Base-by-base conservation (phyloP, 1,140 invertebrate species). In the Rhopalosiphum padi region DNA sequence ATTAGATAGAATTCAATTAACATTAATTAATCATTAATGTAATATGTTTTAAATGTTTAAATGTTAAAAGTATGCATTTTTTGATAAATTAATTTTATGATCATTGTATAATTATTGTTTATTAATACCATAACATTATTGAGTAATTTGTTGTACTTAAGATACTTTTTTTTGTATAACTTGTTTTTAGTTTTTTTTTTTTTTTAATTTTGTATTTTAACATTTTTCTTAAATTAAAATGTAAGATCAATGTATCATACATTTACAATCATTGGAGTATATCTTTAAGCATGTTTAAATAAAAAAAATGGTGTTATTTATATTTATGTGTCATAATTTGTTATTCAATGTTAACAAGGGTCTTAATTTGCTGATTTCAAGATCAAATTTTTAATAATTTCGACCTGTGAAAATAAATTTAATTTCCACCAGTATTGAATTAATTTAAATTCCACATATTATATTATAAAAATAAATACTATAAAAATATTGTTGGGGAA, bases 181-280 rank as follows among this genome's bases (percentile, higher is more conserved):
- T 92, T 92, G 68, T 92, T 92, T 82, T 82, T 68, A 55, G 11
- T 90, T 83, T 51, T 82, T 92, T 91, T 77, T 77, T n/a, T n/a
- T 83, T 92, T 82, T 92, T 82, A 92, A 83, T 92, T 92, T 92
- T 92, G 48, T 92, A 92, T 35, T 25, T 43, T 85, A 92, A 92
- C 91, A 60, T 55, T 90, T 90, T 60, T 60, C 35, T 51, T 90
- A 90, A 37, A 55, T 55, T 37, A 53, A 53, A 89, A n/a, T 89
- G 35, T 53, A 55, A 53, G 48, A 89, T 89, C 48, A 41, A 60
- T 90, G 37, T 53, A 89, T 55, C 37, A 46, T 87, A 87, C 25
- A 21, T 21, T 46, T 30, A n/a, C 43, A 90, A 55, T 55, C 51
- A 60, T 41, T 60, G 35, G 23, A 43, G n/a, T 90, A 60, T 89